Percentiles rank a stretch among this genome's conserved stretches.
Evolutionary conservation across 2,888 invertebrate species (phyloP).

Genomic region (Exocentrus adspersus): DNA sequence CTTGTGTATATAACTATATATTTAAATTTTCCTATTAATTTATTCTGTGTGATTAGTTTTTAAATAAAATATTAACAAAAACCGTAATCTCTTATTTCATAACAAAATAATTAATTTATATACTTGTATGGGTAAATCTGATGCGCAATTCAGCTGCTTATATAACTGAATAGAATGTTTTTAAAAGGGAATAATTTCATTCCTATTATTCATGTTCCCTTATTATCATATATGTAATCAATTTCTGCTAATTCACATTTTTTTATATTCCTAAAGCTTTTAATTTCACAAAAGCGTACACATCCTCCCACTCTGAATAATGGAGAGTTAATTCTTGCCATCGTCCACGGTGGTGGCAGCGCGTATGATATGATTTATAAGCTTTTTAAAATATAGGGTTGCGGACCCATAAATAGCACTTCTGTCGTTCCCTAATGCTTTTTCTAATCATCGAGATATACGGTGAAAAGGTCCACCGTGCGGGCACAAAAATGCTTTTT

Average conservation of each 20-base stretch:
- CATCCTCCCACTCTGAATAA: constrained; percentile 52
- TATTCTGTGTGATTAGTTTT: not conserved
- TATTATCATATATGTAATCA: too few species aligned
- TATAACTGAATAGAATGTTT: too few species aligned
- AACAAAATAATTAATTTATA: too few species aligned
- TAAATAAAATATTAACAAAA: not conserved
- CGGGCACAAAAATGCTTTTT: constrained; percentile 22
- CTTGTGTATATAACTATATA: not conserved
- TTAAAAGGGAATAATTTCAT: too few species aligned
- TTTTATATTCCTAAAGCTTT: constrained; percentile 46
- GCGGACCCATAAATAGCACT: constrained; percentile 51
- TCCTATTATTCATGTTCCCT: too few species aligned
- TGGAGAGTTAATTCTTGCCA: constrained; percentile 56
- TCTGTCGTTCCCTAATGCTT: constrained; percentile 45
- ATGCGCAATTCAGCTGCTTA: too few species aligned
- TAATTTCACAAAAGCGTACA: constrained; percentile 47
- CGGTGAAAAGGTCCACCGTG: constrained; percentile 23
- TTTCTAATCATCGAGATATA: constrained; percentile 40
- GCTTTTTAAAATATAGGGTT: constrained; percentile 54
- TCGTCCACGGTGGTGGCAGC: constrained; percentile 48
- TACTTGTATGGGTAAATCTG: too few species aligned
- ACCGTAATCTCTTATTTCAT: too few species aligned
- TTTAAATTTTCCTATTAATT: not conserved
- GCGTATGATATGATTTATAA: constrained; percentile 54
- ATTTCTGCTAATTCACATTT: constrained; percentile 41